Evolutionary conservation across 2,888 invertebrate species (phyloP).

Genomic region (Drosophila paramelanica): DNA sequence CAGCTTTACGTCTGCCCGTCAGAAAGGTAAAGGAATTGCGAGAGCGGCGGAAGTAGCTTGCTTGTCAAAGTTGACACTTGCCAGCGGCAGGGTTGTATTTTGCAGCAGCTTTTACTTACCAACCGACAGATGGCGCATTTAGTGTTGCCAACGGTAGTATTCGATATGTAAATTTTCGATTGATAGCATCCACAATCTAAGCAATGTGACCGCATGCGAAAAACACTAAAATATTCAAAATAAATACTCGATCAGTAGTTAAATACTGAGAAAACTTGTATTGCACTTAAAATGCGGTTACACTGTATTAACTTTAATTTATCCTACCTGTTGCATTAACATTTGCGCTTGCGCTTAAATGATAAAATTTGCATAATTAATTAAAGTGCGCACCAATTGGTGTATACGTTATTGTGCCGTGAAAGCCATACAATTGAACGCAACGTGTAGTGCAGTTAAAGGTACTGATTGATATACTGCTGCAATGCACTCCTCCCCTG

Average conservation of each 20-base stretch:
- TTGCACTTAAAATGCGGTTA: conserved; percentile 30
- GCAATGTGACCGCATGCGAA: not conserved
- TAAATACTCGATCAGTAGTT: not conserved
- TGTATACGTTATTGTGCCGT: conserved; percentile 18
- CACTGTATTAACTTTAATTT: conserved; percentile 51
- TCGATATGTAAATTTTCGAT: conserved; percentile 21
- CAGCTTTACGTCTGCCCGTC: conserved; percentile 84
- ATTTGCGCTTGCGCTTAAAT: conserved; percentile 71
- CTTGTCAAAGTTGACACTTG: conserved; percentile 55
- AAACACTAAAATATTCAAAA: not conserved
- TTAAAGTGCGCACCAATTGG: conserved; percentile 32
- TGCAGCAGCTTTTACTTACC: not conserved
- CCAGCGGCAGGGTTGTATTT: conserved; percentile 61
- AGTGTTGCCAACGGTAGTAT: conserved; percentile 30
- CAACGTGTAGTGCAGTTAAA: conserved; percentile 19
- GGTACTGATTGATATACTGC: conserved; percentile 27
- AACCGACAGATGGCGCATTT: conserved; percentile 34
- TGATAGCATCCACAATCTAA: not conserved
- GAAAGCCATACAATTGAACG: conserved; percentile 2
- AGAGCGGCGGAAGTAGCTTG: conserved; percentile 76
- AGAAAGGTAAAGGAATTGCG: conserved; percentile 84
- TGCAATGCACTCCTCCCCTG: conserved; percentile 48
- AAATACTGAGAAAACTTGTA: conserved; percentile 12
- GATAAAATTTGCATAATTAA: conserved; percentile 59
- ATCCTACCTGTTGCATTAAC: conserved; percentile 53